Evolutionary conservation across 2,888 invertebrate genomes (phyloP).

Genomic region (Lasioglossum marginatum): DNA sequence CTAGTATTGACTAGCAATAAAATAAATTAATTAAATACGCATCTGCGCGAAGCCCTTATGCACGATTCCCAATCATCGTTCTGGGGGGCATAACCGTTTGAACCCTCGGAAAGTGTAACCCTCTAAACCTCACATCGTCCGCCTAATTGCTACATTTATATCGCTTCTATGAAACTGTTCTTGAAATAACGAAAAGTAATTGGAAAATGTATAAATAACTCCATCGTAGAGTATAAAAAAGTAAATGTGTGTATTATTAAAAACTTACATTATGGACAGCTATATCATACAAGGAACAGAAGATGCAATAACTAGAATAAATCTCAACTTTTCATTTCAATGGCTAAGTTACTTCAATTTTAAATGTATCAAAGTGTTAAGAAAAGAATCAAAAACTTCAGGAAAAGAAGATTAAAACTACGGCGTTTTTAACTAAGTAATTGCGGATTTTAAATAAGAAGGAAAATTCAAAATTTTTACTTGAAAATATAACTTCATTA

Average conservation of each 20-base stretch:
- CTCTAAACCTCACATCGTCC: neutral
- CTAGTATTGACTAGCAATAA: neutral
- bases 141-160: neutral
- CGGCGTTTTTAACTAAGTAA: no score
- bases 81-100: conserved; percentile 2
- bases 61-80: conserved; percentile 2
- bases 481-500: no score
- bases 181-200: neutral
- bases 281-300: no score
- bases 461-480: no score
- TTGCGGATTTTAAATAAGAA: no score
- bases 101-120: conserved; percentile 10
- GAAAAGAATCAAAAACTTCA: no score
- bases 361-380: no score
- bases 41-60: conserved; percentile 13
- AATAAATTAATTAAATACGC: conserved; percentile 8
- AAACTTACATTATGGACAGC: neutral
- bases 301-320: neutral
- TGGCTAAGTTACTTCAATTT: no score
- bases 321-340: no score
- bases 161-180: neutral
- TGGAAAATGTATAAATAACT: neutral
- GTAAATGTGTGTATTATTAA: neutral
- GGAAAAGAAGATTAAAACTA: neutral
- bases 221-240: neutral